These are phyloP conservation scores for Cephonodes hylas DNA, from an alignment of 2,888 invertebrate genomes.

Conservation along the genomic window DNA sequence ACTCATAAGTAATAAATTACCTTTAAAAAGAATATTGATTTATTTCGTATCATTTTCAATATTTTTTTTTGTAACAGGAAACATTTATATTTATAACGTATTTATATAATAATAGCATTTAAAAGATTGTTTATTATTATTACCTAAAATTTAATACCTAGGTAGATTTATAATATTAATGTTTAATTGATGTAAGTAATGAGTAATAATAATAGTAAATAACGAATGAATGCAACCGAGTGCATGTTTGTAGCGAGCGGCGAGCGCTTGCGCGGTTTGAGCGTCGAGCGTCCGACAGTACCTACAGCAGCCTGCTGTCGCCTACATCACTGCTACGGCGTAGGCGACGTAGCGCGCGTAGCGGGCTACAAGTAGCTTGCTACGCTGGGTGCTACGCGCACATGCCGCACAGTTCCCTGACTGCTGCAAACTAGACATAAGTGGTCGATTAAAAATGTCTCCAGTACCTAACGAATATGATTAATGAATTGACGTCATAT, in stretches of 20 bases:
- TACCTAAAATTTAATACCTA: constrained; percentile 82
- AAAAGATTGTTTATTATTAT: constrained; percentile 82
- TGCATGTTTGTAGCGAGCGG: constrained; percentile 68
- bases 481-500: constrained; percentile 81
- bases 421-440: constrained; percentile 62
- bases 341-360: constrained; percentile 16
- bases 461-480: constrained; percentile 78
- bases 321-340: constrained; percentile 14
- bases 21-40: constrained; percentile 80
- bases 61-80: constrained; percentile 82
- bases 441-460: constrained; percentile 66
- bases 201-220: constrained; percentile 77
- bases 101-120: constrained; percentile 82
- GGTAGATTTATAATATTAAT: constrained; percentile 75
- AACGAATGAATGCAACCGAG: constrained; percentile 75
- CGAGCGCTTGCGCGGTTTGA: constrained; percentile 40
- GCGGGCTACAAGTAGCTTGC: constrained; percentile 32
- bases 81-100: constrained; percentile 82
- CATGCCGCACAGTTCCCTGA: constrained; percentile 41
- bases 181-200: constrained; percentile 81
- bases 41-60: constrained; percentile 81
- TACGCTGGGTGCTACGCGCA: constrained; percentile 40
- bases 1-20: constrained; percentile 81
- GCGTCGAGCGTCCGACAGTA: constrained; percentile 12
- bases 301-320: constrained; percentile 22